Evolutionary conservation across 2,888 invertebrate species (phyloP).

Genomic region (Zaprionus obscuricornis): DNA sequence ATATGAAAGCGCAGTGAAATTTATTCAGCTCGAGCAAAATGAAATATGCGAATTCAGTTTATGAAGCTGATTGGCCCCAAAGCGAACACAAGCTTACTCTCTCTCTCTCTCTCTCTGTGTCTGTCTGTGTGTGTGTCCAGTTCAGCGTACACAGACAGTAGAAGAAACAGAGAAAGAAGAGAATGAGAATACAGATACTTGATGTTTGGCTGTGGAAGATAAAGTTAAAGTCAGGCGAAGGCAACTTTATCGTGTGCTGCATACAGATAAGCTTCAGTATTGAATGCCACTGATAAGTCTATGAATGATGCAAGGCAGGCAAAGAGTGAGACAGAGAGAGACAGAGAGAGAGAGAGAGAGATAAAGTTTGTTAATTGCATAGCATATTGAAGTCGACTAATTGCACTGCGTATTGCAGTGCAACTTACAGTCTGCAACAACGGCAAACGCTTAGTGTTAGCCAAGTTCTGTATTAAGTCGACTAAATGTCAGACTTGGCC

Average conservation of each 20-base stretch:
- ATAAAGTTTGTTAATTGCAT: constrained; percentile 19
- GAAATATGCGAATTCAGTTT: constrained; percentile 66
- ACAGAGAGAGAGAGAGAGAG: no score
- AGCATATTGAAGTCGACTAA: background rate
- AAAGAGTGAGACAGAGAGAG: no score
- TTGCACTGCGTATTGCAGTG: background rate
- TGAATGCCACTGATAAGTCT: no score
- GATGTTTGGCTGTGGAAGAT: background rate
- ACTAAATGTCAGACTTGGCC: constrained; percentile 40
- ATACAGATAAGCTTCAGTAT: constrained; percentile 19
- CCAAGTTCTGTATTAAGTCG: constrained; percentile 48
- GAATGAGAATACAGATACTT: background rate
- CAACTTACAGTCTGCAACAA: constrained; percentile 8
- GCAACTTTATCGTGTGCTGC: constrained; percentile 24
- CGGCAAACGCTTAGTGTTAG: constrained; percentile 10
- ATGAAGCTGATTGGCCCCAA: constrained; percentile 63
- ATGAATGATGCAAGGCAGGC: no score
- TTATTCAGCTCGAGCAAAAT: constrained; percentile 41
- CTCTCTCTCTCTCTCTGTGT: background rate
- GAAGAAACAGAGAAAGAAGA: no score
- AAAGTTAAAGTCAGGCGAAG: background rate
- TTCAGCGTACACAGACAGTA: background rate
- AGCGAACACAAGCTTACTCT: background rate
- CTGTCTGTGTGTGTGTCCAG: background rate
- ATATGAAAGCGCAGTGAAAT: constrained; percentile 55